Conservation (phyloP, 2,888 invertebrate species). For the Nomada fucata region DNA sequence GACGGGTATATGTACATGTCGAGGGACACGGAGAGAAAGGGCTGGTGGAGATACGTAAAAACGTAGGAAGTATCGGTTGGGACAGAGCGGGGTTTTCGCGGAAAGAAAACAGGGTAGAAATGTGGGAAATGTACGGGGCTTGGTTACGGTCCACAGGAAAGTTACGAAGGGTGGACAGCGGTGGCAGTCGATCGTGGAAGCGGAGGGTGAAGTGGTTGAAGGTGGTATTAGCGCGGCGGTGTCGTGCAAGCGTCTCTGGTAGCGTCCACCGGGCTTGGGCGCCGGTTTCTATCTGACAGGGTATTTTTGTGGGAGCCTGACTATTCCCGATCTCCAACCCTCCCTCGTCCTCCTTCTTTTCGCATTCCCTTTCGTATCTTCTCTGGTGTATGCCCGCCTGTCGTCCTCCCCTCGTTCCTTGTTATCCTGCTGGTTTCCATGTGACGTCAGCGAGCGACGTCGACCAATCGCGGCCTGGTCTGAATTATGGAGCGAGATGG, state of each 20-base stretch:
- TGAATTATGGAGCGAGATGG: constrained; percentile 79
- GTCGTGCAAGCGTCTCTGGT: constrained; percentile 37
- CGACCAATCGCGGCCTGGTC: constrained; percentile 77
- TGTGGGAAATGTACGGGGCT: constrained; percentile 13
- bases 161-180: constrained; percentile 20
- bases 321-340: constrained; percentile 67
- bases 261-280: constrained; percentile 73
- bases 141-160: constrained; percentile 26
- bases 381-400: constrained; percentile 30
- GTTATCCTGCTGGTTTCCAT: constrained; percentile 77
- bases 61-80: not conserved
- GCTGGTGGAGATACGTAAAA: not conserved
- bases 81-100: not conserved
- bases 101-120: constrained; percentile 18
- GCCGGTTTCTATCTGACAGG: constrained; percentile 78
- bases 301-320: constrained; percentile 77
- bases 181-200: constrained; percentile 4
- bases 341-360: constrained; percentile 35
- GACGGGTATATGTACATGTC: no score
- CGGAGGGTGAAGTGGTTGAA: constrained; percentile 23
- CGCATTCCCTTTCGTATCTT: constrained; percentile 43
- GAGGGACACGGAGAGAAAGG: no score
- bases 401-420: constrained; percentile 59
- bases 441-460: constrained; percentile 78
- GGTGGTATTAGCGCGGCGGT: constrained; percentile 43